Evolutionary conservation across 2,797 vertebrate genomes (phyloP).

Genomic region (Onychomys torridus): DNA sequence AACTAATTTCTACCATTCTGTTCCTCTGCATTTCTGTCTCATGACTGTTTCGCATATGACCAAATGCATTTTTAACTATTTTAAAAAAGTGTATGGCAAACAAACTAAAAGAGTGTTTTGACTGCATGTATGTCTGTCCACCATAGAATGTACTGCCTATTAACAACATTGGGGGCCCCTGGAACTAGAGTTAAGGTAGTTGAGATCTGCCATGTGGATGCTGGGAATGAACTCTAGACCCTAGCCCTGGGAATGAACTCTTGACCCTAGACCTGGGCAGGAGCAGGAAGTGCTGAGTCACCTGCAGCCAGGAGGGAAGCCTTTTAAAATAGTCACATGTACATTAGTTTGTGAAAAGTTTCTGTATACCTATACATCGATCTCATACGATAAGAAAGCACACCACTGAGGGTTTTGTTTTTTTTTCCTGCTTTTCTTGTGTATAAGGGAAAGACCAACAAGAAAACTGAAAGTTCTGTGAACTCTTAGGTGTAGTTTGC

Average conservation of each 20-base stretch:
- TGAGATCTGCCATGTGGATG: neutral
- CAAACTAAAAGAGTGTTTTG: neutral
- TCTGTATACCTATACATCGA: neutral
- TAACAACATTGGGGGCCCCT: neutral
- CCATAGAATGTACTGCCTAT: neutral
- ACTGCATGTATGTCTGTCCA: neutral
- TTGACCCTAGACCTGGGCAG: neutral
- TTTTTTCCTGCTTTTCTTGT: conserved; percentile 30
- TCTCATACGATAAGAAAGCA: conserved; percentile 2
- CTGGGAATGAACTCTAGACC: neutral
- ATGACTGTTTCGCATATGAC: neutral
- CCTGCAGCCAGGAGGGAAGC: neutral
- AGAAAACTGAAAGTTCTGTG: conserved; percentile 64
- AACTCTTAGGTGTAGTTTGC: neutral
- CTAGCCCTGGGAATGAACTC: neutral
- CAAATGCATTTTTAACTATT: neutral
- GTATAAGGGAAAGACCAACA: neutral
- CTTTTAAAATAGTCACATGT: neutral
- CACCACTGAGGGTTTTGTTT: neutral
- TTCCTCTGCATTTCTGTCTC: neutral
- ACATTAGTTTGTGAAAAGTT: neutral
- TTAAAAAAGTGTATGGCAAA: neutral
- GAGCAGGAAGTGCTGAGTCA: neutral
- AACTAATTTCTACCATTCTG: neutral
- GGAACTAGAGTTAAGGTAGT: neutral